These are phyloP conservation scores for Pagetopsis macropterus DNA, from an alignment of 2,797 vertebrate genomes.

Conservation along the genomic window DNA sequence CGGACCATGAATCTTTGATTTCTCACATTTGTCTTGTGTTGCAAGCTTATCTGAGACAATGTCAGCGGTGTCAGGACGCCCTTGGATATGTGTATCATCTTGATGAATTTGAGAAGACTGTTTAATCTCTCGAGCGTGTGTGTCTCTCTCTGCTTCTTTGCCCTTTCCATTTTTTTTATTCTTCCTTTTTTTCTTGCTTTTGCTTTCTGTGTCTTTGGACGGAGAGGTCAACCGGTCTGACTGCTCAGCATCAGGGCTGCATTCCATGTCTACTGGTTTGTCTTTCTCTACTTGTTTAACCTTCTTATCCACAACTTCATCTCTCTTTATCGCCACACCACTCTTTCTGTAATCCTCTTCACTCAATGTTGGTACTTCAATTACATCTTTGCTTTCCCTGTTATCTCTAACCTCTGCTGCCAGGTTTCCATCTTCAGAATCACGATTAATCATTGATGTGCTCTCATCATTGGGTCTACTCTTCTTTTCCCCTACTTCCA, in stretches of 20 bases:
- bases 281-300: conserved; percentile 33
- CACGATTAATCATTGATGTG: background rate
- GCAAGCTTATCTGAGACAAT: background rate
- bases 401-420: conserved; percentile 15
- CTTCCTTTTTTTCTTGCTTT: conserved; percentile 74
- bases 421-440: conserved; percentile 12
- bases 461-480: background rate
- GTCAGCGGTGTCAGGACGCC: background rate
- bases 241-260: conserved; percentile 21
- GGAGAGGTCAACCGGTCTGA: conserved; percentile 26
- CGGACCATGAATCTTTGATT: conserved; percentile 9
- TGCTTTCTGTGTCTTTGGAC: conserved; percentile 52
- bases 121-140: conserved; percentile 14
- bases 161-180: conserved; percentile 68
- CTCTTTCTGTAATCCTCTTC: conserved; percentile 1
- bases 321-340: conserved; percentile 1
- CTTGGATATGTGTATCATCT: conserved; percentile 18
- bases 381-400: conserved; percentile 9
- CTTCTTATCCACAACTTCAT: conserved; percentile 12
- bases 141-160: conserved; percentile 59
- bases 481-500: background rate
- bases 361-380: background rate
- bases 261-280: conserved; percentile 35
- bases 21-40: conserved; percentile 23
- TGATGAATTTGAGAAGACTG: conserved; percentile 1